phyloP scores from a whole-genome alignment of 2,888 invertebrate species.

The Dioctria linearis region DNA sequence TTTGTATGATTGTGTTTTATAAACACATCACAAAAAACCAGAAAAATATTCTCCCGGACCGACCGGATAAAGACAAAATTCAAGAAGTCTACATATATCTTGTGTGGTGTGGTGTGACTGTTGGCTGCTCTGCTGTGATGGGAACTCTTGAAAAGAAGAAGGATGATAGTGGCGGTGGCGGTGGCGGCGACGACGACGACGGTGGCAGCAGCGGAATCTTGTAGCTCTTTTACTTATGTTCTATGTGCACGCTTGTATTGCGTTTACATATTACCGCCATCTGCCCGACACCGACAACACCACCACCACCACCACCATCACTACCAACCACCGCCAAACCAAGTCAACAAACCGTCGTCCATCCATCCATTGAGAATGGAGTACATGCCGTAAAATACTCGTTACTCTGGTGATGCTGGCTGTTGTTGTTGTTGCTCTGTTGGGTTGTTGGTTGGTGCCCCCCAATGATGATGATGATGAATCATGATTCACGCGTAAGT shows the following conservation, averaged over 20 bases:
- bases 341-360: not conserved
- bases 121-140: not conserved
- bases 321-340: too few relatives aligned
- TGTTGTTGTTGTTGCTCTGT: not conserved
- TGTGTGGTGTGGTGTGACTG: not conserved
- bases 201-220: not conserved
- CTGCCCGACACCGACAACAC: too few relatives aligned
- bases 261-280: not conserved
- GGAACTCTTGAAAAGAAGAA: conserved; percentile 24
- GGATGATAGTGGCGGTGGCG: not conserved
- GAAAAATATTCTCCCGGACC: conserved; percentile 37
- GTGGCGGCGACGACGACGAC: conserved; percentile 1
- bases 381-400: not conserved
- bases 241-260: conserved; percentile 7
- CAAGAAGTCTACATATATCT: conserved; percentile 4
- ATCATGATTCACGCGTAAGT: conserved; percentile 36
- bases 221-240: not conserved
- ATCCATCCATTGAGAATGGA: not conserved
- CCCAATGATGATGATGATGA: conserved; percentile 31
- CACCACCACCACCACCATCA: too few relatives aligned
- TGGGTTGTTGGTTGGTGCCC: not conserved
- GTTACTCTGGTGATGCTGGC: not conserved
- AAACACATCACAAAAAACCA: not conserved
- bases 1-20: not conserved
- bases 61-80: conserved; percentile 41